A percentile compares a stretch with the other conserved stretches of the same genome.
Conservation (phyloP, 2,888 invertebrate genomes). For the Pseudococcus longispinus region DNA sequence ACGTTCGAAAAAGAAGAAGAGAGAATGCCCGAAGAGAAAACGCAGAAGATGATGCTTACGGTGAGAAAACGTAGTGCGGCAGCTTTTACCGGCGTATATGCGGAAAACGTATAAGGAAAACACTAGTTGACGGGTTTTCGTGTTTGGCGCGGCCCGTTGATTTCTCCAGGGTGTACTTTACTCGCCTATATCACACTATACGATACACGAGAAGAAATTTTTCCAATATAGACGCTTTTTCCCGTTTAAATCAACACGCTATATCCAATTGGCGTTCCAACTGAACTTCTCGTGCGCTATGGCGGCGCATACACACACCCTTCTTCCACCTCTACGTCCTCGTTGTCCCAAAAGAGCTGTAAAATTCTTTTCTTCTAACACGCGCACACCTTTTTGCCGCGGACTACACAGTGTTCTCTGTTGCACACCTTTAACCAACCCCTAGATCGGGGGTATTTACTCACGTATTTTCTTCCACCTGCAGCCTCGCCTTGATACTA, state of each 20-base stretch:
- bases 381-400: neutral
- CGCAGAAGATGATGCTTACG: neutral
- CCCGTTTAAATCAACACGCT: slow-evolving; percentile 53
- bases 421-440: neutral
- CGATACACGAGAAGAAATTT: slow-evolving; percentile 42
- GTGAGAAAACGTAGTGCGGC: neutral
- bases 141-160: slow-evolving; percentile 43
- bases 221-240: slow-evolving; percentile 49
- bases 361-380: slow-evolving; percentile 23
- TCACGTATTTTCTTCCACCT: neutral
- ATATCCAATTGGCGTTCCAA: slow-evolving; percentile 43
- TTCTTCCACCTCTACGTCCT: neutral
- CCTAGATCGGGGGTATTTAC: neutral
- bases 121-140: slow-evolving; percentile 30
- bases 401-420: neutral
- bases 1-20: too few species aligned
- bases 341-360: slow-evolving; percentile 11
- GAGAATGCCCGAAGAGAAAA: too few species aligned
- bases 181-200: slow-evolving; percentile 43
- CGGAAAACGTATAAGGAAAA: slow-evolving; percentile 20
- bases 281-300: neutral
- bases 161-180: slow-evolving; percentile 55
- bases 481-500: neutral
- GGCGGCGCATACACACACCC: neutral
- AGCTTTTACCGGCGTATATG: neutral